phyloP scores from a whole-genome alignment of 2,797 vertebrate genomes.

The Chelon auratus region DNA sequence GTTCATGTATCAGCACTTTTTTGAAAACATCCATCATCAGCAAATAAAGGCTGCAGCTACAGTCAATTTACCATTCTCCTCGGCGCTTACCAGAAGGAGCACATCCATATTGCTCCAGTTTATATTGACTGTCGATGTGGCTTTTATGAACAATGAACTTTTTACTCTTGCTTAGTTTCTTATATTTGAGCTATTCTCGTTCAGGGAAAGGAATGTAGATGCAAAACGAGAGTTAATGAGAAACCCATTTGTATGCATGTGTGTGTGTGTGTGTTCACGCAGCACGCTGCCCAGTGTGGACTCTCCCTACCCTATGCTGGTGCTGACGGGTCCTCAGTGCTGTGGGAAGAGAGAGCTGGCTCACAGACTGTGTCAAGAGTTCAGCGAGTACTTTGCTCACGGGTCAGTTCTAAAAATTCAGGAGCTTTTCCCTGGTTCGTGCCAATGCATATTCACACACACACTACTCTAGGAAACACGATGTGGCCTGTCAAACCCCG shows the following conservation, averaged over 20 bases:
- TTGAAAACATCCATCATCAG: slow-evolving; percentile 69
- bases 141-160: slow-evolving; percentile 29
- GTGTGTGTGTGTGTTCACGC: slow-evolving; percentile 67
- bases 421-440: no score
- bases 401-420: slow-evolving; percentile 83
- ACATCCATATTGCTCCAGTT: slow-evolving; percentile 54
- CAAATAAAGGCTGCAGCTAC: slow-evolving; percentile 65
- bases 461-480: background rate
- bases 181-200: slow-evolving; percentile 12
- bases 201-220: background rate
- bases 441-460: no score
- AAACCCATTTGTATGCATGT: slow-evolving; percentile 27
- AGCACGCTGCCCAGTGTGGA: slow-evolving; percentile 89
- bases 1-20: slow-evolving; percentile 63
- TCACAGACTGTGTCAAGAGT: slow-evolving; percentile 90
- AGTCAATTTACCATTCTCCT: slow-evolving; percentile 59
- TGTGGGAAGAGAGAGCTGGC: slow-evolving; percentile 91
- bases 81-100: slow-evolving; percentile 45
- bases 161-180: slow-evolving; percentile 29
- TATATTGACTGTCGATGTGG: slow-evolving; percentile 48
- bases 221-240: slow-evolving; percentile 20
- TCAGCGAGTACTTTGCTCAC: slow-evolving; percentile 88
- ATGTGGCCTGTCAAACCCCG: background rate
- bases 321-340: slow-evolving; percentile 89
- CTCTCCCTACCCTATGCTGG: slow-evolving; percentile 91